Evolutionary conservation across 2,888 invertebrate species (phyloP).

Genomic region (Stictocephala bisonia): DNA sequence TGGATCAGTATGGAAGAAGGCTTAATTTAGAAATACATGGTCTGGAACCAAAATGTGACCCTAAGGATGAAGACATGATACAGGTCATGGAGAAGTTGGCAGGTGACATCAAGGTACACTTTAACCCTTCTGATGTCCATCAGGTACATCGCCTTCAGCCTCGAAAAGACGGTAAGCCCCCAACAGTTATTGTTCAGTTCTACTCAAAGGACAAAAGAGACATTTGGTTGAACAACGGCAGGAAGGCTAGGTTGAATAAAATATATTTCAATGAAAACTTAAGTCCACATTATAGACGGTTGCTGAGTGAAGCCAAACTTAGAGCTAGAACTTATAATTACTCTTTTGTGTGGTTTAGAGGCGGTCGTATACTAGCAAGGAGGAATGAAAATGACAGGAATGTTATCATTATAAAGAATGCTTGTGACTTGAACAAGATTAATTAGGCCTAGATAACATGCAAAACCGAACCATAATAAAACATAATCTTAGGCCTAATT

Average conservation of each 20-base stretch:
- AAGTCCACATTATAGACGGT: background rate
- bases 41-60: background rate
- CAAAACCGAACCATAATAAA: too few species aligned
- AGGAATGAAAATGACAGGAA: too few species aligned
- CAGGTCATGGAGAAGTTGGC: background rate
- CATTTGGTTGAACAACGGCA: constrained; percentile 1
- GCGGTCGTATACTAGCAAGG: too few species aligned
- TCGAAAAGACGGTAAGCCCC: background rate
- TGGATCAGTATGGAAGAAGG: background rate
- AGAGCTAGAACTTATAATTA: background rate
- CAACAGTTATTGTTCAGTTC: constrained; percentile 3
- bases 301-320: background rate
- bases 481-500: too few species aligned
- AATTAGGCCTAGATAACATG: too few species aligned
- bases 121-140: background rate
- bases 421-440: too few species aligned
- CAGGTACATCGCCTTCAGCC: too few species aligned
- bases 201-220: constrained; percentile 8
- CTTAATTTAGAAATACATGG: background rate
- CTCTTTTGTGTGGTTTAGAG: constrained; percentile 1
- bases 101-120: background rate
- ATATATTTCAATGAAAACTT: background rate
- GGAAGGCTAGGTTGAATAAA: background rate
- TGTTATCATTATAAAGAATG: too few species aligned
- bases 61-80: background rate